phyloP scores from a whole-genome alignment of 2,113 vertebrate species.

The Catharus bicknelli region DNA sequence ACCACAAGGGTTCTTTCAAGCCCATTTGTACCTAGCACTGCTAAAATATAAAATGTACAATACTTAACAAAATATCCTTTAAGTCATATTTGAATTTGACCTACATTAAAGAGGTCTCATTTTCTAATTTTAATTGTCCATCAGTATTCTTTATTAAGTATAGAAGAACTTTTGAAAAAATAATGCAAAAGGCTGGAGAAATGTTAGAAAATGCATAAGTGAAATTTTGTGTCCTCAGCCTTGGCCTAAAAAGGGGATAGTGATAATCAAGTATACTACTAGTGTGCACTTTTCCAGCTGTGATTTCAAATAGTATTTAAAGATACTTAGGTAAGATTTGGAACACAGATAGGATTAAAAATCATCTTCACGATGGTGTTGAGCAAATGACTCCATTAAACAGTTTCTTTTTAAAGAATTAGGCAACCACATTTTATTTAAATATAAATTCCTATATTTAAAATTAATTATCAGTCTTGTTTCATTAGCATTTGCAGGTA shows the following conservation, averaged over 20 bases:
- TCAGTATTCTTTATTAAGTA: neutral
- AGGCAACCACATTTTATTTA: neutral
- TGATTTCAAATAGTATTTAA: neutral
- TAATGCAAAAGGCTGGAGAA: neutral
- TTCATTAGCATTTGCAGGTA: slow-evolving; percentile 15
- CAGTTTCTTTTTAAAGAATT: neutral
- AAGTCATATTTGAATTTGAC: neutral
- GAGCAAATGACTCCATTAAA: neutral
- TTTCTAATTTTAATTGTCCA: neutral
- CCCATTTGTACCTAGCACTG: neutral
- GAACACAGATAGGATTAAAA: neutral
- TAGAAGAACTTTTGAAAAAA: neutral
- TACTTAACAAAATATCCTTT: neutral
- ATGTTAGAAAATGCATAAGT: neutral
- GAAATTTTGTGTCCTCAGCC: neutral
- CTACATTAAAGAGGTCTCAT: neutral
- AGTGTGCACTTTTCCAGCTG: neutral
- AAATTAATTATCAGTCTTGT: slow-evolving; percentile 12
- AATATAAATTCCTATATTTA: neutral
- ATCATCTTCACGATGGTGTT: neutral
- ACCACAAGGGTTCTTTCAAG: neutral
- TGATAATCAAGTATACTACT: neutral
- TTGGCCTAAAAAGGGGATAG: neutral
- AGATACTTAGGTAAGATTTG: neutral
- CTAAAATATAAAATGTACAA: neutral